These are phyloP conservation scores for Papilio aristodemus DNA, from an alignment of 1,140 invertebrate species.

Conservation along the genomic window DNA sequence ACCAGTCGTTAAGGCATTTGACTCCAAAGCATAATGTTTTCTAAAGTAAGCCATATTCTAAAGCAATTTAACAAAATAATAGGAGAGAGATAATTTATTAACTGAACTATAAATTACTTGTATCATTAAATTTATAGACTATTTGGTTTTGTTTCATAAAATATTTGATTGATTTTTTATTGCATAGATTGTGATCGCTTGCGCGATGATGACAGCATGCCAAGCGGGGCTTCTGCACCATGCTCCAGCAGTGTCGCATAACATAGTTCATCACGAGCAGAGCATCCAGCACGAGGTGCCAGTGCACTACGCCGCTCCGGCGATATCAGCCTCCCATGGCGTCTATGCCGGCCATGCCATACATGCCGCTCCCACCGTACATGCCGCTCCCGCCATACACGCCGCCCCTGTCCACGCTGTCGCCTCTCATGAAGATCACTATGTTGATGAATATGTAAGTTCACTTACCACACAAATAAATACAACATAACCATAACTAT, in stretches of 20 bases:
- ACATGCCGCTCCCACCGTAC: conserved; percentile 49
- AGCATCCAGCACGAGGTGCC: conserved; percentile 60
- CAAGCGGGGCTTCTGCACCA: conserved; percentile 74
- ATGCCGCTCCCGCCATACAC: conserved; percentile 46
- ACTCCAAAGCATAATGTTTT: conserved; percentile 69
- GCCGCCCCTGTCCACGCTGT: conserved; percentile 43
- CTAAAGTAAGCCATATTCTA: conserved; percentile 62
- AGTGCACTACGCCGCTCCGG: conserved; percentile 52
- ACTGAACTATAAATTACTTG: background rate
- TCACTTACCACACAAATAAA: background rate
- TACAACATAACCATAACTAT: too few species aligned
- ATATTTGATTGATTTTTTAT: conserved; percentile 29
- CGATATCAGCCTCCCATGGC: conserved; percentile 36
- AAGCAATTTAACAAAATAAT: conserved; percentile 33
- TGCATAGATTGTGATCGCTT: conserved; percentile 55
- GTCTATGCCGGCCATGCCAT: conserved; percentile 46
- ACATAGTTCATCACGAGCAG: conserved; percentile 64
- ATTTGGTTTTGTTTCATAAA: background rate
- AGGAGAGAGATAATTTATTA: background rate
- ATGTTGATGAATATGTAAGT: conserved; percentile 73
- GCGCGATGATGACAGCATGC: conserved; percentile 64
- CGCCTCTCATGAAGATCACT: conserved; percentile 62
- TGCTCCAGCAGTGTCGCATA: conserved; percentile 71
- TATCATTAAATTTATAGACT: background rate
- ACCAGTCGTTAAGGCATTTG: conserved; percentile 71